Conservation (phyloP, 2,113 vertebrate species). For the Callospermophilus lateralis region DNA sequence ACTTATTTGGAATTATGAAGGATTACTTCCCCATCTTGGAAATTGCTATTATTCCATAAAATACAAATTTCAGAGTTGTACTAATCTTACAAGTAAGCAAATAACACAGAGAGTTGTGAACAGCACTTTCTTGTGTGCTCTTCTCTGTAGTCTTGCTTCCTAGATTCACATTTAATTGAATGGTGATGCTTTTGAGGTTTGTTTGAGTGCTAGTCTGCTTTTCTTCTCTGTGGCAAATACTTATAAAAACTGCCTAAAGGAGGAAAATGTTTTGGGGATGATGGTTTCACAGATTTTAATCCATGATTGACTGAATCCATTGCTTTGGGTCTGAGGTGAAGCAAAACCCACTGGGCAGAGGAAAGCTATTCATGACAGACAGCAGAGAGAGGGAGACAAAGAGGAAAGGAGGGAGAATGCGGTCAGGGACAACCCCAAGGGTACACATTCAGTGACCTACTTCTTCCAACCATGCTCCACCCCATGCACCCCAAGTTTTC, state of each 20-base stretch:
- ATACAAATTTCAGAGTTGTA: background rate
- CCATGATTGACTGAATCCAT: background rate
- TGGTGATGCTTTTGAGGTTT: background rate
- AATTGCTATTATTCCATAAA: constrained; percentile 31
- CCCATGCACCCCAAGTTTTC: no score
- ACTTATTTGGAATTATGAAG: background rate
- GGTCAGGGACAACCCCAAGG: no score
- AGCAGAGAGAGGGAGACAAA: no score
- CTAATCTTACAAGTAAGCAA: background rate
- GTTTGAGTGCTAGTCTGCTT: background rate
- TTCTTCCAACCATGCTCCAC: no score
- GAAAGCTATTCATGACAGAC: no score
- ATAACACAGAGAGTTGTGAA: background rate
- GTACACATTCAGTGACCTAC: no score
- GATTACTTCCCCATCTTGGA: background rate
- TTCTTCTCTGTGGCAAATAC: background rate
- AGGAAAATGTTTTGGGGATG: background rate
- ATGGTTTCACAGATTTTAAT: background rate
- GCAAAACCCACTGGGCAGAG: no score
- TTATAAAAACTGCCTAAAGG: background rate
- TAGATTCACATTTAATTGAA: background rate
- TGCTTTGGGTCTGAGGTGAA: background rate
- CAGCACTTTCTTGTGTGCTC: background rate
- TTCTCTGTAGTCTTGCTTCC: background rate
- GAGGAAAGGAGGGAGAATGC: no score